Percentiles rank a stretch among this genome's conserved stretches.
phyloP scores from a whole-genome alignment of 2,888 invertebrate genomes.

The Catocala nupta region DNA sequence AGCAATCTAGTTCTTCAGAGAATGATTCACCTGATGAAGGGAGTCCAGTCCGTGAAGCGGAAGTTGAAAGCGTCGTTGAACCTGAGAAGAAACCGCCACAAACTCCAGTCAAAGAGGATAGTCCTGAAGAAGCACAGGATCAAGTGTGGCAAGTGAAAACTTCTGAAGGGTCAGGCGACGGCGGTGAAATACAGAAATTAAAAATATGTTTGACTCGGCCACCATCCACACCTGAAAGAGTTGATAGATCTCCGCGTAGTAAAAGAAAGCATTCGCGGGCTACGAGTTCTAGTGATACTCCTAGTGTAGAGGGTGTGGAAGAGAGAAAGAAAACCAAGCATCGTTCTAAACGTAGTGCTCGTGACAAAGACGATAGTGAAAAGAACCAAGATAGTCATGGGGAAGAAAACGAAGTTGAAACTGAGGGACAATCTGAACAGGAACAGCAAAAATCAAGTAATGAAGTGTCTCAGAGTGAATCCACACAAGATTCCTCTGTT shows the following conservation, averaged over 20 bases:
- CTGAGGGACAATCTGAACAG: slow-evolving; percentile 28
- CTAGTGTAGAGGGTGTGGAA: slow-evolving; percentile 77
- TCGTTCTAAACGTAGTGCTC: slow-evolving; percentile 69
- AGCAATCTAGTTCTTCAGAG: slow-evolving; percentile 86
- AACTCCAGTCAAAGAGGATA: slow-evolving; percentile 69
- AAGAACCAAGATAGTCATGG: slow-evolving; percentile 70
- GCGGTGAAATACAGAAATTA: slow-evolving; percentile 89
- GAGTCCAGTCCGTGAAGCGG: slow-evolving; percentile 61
- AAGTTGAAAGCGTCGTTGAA: slow-evolving; percentile 59
- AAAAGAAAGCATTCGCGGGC: slow-evolving; percentile 84
- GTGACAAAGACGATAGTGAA: slow-evolving; percentile 74
- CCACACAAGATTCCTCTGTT: slow-evolving; percentile 38
- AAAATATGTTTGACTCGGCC: slow-evolving; percentile 89
- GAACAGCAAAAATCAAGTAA: slow-evolving; percentile 49
- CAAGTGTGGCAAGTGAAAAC: slow-evolving; percentile 87
- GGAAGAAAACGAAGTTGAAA: slow-evolving; percentile 63
- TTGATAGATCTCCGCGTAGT: slow-evolving; percentile 83
- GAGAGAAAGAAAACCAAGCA: slow-evolving; percentile 80
- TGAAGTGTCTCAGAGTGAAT: slow-evolving; percentile 64
- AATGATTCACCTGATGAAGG: slow-evolving; percentile 80
- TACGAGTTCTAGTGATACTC: slow-evolving; percentile 82
- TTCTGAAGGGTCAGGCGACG: slow-evolving; percentile 77
- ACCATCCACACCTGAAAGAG: slow-evolving; percentile 84
- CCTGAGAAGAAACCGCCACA: slow-evolving; percentile 64
- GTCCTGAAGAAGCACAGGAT: slow-evolving; percentile 75